Evolutionary conservation across 2,888 invertebrate genomes (phyloP), one percentile per base, ranked within the genome.

Genomic region (Liopterus haemorrhoidalis): DNA sequence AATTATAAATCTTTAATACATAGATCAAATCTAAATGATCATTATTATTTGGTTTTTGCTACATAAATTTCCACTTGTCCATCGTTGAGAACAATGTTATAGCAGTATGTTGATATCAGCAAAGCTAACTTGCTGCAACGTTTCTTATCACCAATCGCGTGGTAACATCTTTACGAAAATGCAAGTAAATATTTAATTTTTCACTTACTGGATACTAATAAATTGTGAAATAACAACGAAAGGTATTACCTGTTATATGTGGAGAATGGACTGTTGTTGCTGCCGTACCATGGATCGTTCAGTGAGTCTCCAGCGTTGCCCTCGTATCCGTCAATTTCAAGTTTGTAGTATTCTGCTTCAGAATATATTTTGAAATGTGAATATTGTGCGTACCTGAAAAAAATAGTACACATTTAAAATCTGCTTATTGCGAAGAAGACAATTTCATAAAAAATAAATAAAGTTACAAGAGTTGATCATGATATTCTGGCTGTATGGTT

Each of bases 251-350:
- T 83, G 73, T 92, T 90, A 61, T 90, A 90, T 2, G 91, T 91
- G 4, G 91, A 91, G 73, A 92, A 91, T 25, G 91, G 91, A 66
- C 90, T 90, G 69, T 91, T 89, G 67, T 91, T 91, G 50, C 89
- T 89, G 33, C 91, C 91, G 63, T 91, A 91, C 91, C 91, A 92
- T 9, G 91, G 91, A 70, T 92, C 91, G 65, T 91, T 91, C 36
- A 92, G 72, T 0, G 91, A 90, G 67, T 92, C 91, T 1, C 91
- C 91, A 0, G 90, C 91, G 59, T 84, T 90, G 18, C 91, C 91
- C 66, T 89, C 89, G 62, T 91, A 91, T 2, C 91, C 90, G 57
- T 91, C 91, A 50, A 92, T 90, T 70, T 91, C 91, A 54, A 91
- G 70, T 66, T 91, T 90, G 67, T 91, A 92, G 67, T 90, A 89